Conservation (phyloP, 2,113 vertebrate genomes). For the Elephantulus edwardii region DNA sequence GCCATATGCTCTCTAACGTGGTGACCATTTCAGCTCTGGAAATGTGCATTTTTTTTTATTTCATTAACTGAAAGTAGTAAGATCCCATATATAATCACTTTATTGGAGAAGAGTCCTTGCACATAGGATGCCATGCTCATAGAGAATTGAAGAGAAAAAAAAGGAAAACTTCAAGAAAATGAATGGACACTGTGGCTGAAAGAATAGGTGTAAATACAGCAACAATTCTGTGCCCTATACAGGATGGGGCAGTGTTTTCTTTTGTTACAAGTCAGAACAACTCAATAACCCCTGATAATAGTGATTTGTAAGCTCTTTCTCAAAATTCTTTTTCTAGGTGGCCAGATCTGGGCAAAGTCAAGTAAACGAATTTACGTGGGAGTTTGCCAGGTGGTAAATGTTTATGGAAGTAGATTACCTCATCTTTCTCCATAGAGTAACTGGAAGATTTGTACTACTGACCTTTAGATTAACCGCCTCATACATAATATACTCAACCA, state of each 20-base stretch:
- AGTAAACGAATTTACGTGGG: background rate
- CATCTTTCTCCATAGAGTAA: too few species aligned
- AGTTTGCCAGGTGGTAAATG: too few species aligned
- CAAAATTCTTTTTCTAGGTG: background rate
- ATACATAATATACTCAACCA: too few species aligned
- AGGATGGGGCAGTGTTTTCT: background rate
- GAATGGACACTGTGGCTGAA: background rate
- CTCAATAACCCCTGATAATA: background rate
- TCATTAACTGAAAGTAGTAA: background rate
- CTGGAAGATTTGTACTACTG: too few species aligned
- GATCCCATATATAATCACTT: background rate
- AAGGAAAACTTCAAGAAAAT: background rate
- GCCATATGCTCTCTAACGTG: background rate
- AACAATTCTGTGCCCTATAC: background rate
- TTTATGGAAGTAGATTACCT: too few species aligned
- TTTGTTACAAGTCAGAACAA: background rate
- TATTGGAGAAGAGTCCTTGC: background rate
- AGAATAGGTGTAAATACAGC: background rate
- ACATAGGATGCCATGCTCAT: background rate
- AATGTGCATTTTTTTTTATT: background rate
- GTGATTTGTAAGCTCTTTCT: background rate
- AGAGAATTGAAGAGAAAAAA: background rate
- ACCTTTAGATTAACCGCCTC: too few species aligned
- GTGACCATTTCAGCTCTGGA: background rate
- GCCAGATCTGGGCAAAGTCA: background rate